Evolutionary conservation across 1,140 invertebrate species (phyloP), one percentile per base, ranked within the genome.

Genomic region (Gryon sp.): DNA sequence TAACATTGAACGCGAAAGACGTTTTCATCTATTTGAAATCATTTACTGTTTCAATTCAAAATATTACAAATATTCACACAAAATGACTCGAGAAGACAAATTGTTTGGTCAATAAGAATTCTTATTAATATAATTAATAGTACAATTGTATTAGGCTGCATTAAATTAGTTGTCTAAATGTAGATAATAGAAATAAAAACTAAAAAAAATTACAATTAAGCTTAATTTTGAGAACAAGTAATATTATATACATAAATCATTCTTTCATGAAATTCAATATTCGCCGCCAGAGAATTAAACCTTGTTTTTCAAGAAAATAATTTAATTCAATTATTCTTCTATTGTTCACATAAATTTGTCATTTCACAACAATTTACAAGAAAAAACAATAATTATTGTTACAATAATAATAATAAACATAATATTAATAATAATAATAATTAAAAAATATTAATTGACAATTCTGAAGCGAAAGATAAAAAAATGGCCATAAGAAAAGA

Each of bases 1-100:
- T 45, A 52, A 72, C 41, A 60, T 62, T 36, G 40, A 14, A 70
- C 52, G 22, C 30, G 30, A 46, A 60, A 46, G 28, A 46, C 20
- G 18, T 36, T 19, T 34, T 24, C 7, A 24, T 24, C 3, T 24
- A 24, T 24, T 24, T 24, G 3, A 4, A 7, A 7, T 24, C 22
- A 24, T 24, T 3, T 24, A 24, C 26, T 9, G 2, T 9, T 9
- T 34, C 11, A 11, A n/a, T 9, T 12, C 32, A 34, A 34, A 34
- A 9, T 12, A 34, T 34, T 1, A 34, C 7, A 24, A 4, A 24
- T 24, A 4, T 4, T 24, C 7, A 24, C 22, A 24, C 3, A 4
- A 7, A 24, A 24, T 24, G 3, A 7, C 7, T 3, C 7, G 3
- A 7, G 3, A 4, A 24, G 7, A 24, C 7, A 4, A 24, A 24